phyloP scores from a whole-genome alignment of 2,888 invertebrate genomes.

The Busseola fusca region DNA sequence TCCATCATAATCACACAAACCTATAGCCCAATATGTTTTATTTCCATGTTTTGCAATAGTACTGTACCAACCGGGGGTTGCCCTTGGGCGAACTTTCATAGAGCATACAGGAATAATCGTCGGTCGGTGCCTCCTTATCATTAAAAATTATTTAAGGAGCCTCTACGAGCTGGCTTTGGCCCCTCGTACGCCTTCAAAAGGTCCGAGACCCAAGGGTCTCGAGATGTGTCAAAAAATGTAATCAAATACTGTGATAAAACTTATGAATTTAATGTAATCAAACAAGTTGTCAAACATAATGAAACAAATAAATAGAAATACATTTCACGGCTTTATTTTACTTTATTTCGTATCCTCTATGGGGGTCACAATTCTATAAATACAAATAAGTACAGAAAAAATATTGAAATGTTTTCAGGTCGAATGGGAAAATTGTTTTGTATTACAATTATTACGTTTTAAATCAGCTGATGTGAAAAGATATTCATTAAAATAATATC shows the following conservation, averaged over 20 bases:
- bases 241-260: slow-evolving; percentile 13
- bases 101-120: no score
- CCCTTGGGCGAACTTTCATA: no score
- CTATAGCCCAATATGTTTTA: no score
- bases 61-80: no score
- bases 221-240: no score
- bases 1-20: no score
- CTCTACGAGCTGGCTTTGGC: no score
- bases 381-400: not conserved
- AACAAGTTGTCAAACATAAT: slow-evolving; percentile 28
- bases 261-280: slow-evolving; percentile 39
- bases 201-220: no score
- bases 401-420: not conserved
- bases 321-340: slow-evolving; percentile 5
- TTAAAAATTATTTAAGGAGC: no score
- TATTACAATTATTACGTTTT: slow-evolving; percentile 14
- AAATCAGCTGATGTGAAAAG: slow-evolving; percentile 1
- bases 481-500: slow-evolving; percentile 21
- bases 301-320: slow-evolving; percentile 5
- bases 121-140: no score
- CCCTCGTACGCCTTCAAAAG: no score
- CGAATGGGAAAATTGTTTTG: slow-evolving; percentile 12
- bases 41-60: no score
- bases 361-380: not conserved
- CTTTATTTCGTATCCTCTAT: slow-evolving; percentile 15